These are phyloP conservation scores for Scarus forsteni DNA, from an alignment of 2,797 vertebrate species.

Conservation along the genomic window DNA sequence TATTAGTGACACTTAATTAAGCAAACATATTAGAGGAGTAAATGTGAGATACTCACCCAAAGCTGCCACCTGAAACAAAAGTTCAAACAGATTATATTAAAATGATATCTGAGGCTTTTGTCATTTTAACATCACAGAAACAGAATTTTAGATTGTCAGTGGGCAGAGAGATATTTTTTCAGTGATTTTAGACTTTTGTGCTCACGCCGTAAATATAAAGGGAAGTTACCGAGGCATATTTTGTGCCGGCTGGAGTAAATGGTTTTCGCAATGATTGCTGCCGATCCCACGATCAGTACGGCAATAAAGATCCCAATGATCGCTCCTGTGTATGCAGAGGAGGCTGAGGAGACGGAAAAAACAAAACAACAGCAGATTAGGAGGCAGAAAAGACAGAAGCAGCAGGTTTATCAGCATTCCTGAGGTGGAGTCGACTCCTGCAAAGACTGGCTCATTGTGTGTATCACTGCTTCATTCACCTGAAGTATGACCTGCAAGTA, in stretches of 20 bases:
- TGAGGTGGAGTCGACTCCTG: slow-evolving; percentile 27
- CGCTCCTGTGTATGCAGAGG: slow-evolving; percentile 72
- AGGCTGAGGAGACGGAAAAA: slow-evolving; percentile 49
- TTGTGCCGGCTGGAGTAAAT: slow-evolving; percentile 76
- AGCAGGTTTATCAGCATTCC: slow-evolving; percentile 73
- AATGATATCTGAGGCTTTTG: neutral
- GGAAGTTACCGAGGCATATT: slow-evolving; percentile 80
- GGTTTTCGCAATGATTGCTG: slow-evolving; percentile 61
- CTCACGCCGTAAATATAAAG: neutral
- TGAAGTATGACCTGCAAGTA: neutral
- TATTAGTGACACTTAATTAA: too few relatives aligned
- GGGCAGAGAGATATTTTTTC: too few relatives aligned
- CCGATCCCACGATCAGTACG: slow-evolving; percentile 69
- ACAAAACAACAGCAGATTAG: slow-evolving; percentile 2
- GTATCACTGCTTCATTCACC: neutral
- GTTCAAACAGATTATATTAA: slow-evolving; percentile 14
- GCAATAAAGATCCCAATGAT: slow-evolving; percentile 82
- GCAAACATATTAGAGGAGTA: neutral
- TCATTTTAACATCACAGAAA: neutral
- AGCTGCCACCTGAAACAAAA: slow-evolving; percentile 70
- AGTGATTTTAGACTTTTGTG: neutral
- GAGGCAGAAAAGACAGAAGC: slow-evolving; percentile 27
- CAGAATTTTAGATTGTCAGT: neutral
- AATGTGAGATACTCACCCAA: slow-evolving; percentile 74
- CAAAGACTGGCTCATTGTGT: slow-evolving; percentile 12